Percentiles rank a stretch among this genome's conserved stretches.
Evolutionary conservation across 2,113 vertebrate genomes (phyloP).

Genomic region (Petaurus breviceps): DNA sequence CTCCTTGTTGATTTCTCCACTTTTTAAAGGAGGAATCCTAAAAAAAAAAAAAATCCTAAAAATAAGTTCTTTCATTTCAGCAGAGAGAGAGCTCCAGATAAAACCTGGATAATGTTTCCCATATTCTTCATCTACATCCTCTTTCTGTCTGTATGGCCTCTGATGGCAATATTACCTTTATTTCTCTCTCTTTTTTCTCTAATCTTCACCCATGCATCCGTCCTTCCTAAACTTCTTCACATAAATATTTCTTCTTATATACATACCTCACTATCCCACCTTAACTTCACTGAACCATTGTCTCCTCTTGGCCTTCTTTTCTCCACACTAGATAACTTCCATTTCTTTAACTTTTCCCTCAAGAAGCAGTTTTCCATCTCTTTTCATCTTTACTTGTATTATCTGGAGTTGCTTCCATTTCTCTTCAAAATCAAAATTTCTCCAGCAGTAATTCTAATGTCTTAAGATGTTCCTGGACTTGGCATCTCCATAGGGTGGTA

Average conservation of each 20-base stretch:
- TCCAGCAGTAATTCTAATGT: not conserved
- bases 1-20: not conserved
- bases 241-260: not conserved
- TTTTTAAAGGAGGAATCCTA: not conserved
- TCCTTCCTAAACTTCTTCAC: not conserved
- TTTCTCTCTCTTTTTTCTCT: not conserved
- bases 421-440: not conserved
- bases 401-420: not conserved
- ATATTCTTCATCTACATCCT: not conserved
- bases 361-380: not conserved
- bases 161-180: not conserved
- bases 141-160: not conserved
- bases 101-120: not conserved
- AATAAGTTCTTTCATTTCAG: not conserved
- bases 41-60: not conserved
- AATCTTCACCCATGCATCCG: not conserved
- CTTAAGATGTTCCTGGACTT: not conserved
- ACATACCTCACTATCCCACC: not conserved
- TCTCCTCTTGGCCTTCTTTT: not conserved
- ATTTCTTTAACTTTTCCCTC: not conserved
- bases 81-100: not conserved
- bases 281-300: not conserved
- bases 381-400: not conserved
- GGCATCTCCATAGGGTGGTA: not conserved
- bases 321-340: not conserved